Conservation (phyloP, 1,140 invertebrate species). For the Lordiphosa mommai region DNA sequence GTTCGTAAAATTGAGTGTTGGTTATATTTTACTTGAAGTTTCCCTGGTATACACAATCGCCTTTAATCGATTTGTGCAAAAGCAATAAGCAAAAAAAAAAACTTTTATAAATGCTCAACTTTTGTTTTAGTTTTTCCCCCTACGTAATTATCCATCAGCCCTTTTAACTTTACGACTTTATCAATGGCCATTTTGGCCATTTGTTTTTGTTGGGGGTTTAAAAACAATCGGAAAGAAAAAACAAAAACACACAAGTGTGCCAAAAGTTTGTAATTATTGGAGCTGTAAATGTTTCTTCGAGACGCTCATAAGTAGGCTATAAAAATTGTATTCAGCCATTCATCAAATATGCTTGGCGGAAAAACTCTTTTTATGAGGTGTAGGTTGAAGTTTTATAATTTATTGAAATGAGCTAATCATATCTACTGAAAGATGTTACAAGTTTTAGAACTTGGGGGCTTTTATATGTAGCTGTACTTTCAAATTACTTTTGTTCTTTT, state of each 20-base stretch:
- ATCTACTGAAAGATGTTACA: no score
- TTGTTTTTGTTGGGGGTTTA: constrained; percentile 9
- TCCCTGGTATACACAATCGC: constrained; percentile 19
- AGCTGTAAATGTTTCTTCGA: constrained; percentile 35
- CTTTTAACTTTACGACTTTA: constrained; percentile 63
- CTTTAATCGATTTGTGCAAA: constrained; percentile 67
- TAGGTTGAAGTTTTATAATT: no score
- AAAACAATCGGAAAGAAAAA: constrained; percentile 28
- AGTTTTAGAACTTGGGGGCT: no score
- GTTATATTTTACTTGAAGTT: constrained; percentile 62
- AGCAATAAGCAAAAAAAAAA: constrained; percentile 58
- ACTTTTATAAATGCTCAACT: constrained; percentile 66
- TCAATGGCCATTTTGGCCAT: constrained; percentile 36
- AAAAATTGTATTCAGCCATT: not conserved
- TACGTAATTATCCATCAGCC: constrained; percentile 52
- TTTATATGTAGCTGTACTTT: no score
- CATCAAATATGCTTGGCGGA: constrained; percentile 6
- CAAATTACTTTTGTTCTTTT: no score
- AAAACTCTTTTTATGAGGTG: constrained; percentile 26
- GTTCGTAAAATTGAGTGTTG: constrained; percentile 73
- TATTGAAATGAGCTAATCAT: no score
- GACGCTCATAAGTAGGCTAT: constrained; percentile 3
- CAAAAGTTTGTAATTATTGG: constrained; percentile 47
- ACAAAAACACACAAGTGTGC: not conserved
- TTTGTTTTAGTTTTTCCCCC: constrained; percentile 47